These are phyloP conservation scores for Dendrolimus houi DNA, from an alignment of 2,888 invertebrate genomes.

Conservation along the genomic window DNA sequence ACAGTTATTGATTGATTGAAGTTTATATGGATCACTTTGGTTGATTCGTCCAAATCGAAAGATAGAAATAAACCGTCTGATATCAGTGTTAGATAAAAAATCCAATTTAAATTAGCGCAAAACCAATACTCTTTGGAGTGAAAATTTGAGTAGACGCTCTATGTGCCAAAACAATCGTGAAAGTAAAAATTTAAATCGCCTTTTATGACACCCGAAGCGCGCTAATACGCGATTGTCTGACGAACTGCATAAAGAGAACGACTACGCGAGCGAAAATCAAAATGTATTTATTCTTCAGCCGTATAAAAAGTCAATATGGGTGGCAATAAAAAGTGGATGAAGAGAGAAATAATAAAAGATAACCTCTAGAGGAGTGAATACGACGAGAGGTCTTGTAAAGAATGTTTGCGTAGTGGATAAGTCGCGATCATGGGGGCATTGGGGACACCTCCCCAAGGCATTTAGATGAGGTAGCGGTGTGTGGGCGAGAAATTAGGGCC, in stretches of 20 bases:
- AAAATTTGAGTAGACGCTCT: not conserved
- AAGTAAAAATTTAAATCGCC: conserved; percentile 20
- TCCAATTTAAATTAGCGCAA: not conserved
- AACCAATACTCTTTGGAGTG: not conserved
- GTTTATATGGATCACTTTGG: too few relatives aligned
- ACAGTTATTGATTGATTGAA: too few relatives aligned
- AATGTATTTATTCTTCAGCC: conserved; percentile 72
- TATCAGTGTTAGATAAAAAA: not conserved
- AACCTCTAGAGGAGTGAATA: conserved; percentile 69
- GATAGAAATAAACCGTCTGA: too few relatives aligned
- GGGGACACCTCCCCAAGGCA: conserved; percentile 61
- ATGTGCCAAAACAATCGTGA: conserved; percentile 1
- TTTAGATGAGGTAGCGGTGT: conserved; percentile 29
- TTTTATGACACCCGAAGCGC: conserved; percentile 53
- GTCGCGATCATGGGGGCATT: conserved; percentile 67
- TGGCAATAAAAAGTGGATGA: conserved; percentile 69
- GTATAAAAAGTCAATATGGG: conserved; percentile 75
- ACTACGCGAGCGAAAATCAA: conserved; percentile 64
- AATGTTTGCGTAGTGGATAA: conserved; percentile 74
- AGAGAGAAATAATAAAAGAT: conserved; percentile 71
- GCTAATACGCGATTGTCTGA: conserved; percentile 61
- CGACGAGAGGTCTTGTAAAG: conserved; percentile 70
- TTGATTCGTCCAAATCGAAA: too few relatives aligned
- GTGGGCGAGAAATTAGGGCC: conserved; percentile 57
- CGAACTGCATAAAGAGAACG: conserved; percentile 53